Percentiles rank a stretch among this genome's conserved stretches.
phyloP scores from a whole-genome alignment of 2,797 vertebrate genomes.

The Echeneis naucrates region DNA sequence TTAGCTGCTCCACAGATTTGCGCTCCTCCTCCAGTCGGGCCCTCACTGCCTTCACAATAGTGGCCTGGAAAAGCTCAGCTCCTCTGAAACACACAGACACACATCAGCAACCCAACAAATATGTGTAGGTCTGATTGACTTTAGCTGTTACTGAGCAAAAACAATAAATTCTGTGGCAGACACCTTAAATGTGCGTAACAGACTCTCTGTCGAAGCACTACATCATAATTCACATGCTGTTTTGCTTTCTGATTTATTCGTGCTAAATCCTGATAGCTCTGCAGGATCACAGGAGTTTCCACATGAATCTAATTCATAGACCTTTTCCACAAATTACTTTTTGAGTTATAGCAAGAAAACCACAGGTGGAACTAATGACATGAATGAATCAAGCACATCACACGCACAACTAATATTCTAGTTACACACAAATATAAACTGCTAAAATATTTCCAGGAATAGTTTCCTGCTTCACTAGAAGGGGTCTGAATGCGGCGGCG shows the following conservation, averaged over 20 bases:
- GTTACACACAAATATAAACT: neutral
- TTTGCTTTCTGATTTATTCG: neutral
- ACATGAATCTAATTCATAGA: neutral
- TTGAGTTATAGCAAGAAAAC: neutral
- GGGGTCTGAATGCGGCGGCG: neutral
- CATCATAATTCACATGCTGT: neutral
- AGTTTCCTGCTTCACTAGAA: neutral
- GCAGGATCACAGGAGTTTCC: neutral
- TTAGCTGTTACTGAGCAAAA: neutral
- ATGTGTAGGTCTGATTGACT: neutral
- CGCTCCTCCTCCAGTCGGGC: constrained; percentile 97
- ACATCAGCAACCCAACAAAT: neutral
- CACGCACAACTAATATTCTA: neutral
- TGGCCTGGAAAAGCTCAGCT: constrained; percentile 98
- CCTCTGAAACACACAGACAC: constrained; percentile 85
- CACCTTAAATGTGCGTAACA: neutral
- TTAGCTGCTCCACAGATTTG: constrained; percentile 98
- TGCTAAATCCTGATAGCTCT: neutral
- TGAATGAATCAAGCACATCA: neutral
- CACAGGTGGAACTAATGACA: no score
- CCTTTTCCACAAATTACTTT: neutral
- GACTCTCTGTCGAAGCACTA: neutral
- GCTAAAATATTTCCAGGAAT: neutral
- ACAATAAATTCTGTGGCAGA: no score
- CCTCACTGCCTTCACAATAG: constrained; percentile 96